Percentiles rank a stretch among this genome's conserved stretches.
phyloP scores from a whole-genome alignment of 2,113 vertebrate species.

The Gallinago media region DNA sequence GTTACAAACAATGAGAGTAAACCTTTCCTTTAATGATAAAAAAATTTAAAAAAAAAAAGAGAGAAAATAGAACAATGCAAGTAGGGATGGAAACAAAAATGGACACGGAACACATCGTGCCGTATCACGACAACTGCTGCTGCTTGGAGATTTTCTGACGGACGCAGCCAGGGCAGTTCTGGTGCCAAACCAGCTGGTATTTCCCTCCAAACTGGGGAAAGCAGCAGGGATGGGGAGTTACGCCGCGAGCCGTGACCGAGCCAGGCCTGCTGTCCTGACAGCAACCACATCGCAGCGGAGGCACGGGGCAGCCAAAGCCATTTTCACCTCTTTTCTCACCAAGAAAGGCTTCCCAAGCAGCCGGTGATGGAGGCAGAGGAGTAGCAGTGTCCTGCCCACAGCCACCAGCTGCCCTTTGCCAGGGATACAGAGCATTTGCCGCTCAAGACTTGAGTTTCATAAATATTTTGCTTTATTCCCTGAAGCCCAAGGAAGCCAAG shows the following conservation, averaged over 20 bases:
- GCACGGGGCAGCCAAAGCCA: neutral
- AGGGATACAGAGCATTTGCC: neutral
- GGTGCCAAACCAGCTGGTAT: conserved; percentile 5
- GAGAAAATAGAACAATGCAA: neutral
- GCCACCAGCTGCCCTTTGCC: neutral
- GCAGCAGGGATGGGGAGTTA: neutral
- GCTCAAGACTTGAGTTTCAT: neutral
- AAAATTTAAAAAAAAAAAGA: neutral
- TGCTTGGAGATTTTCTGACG: neutral
- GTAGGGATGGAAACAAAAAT: neutral
- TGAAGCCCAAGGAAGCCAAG: neutral
- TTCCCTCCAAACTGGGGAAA: neutral
- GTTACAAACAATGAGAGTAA: neutral
- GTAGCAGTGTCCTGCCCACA: neutral
- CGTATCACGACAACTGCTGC: neutral
- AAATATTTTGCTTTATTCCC: neutral
- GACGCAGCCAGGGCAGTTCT: neutral
- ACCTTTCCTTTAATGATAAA: neutral
- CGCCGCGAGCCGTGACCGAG: rapidly evolving
- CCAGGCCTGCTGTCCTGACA: neutral
- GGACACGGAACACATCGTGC: neutral
- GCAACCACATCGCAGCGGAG: neutral
- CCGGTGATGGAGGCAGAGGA: neutral
- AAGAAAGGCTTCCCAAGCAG: neutral
- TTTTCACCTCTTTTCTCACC: neutral